Percentiles rank a stretch among this genome's conserved stretches.
phyloP scores from a whole-genome alignment of 2,113 vertebrate genomes.

The Sebastes fasciatus region DNA sequence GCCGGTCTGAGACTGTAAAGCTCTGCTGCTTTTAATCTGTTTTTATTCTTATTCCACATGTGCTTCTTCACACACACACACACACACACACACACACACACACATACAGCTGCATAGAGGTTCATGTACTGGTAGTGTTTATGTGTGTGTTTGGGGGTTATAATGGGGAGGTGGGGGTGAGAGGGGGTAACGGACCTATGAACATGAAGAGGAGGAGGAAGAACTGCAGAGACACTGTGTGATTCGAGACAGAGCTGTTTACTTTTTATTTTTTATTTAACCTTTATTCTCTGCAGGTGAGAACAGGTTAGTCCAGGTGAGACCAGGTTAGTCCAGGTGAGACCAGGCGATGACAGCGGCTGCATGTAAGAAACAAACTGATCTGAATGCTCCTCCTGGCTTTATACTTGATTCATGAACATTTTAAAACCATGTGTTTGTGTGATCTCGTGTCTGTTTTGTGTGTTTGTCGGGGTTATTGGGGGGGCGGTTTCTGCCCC shows the following conservation, averaged over 20 bases:
- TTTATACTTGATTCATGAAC: slow-evolving; percentile 72
- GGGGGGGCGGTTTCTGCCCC: neutral
- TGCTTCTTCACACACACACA: neutral
- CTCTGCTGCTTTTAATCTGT: too few species aligned
- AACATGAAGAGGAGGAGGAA: neutral
- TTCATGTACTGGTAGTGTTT: slow-evolving; percentile 9
- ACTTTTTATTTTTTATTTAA: slow-evolving; percentile 22
- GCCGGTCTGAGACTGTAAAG: too few species aligned
- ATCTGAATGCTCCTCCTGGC: slow-evolving; percentile 71
- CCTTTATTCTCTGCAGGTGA: slow-evolving; percentile 13
- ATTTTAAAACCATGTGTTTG: slow-evolving; percentile 36
- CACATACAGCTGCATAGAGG: neutral
- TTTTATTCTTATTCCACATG: too few species aligned
- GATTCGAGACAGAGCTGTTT: slow-evolving; percentile 13
- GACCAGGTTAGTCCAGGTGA: too few species aligned
- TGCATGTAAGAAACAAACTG: slow-evolving; percentile 42
- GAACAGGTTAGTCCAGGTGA: neutral
- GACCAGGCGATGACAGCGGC: neutral
- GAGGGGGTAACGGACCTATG: slow-evolving; percentile 35
- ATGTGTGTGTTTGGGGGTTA: neutral
- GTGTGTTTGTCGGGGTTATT: neutral
- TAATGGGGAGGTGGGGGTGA: too few species aligned
- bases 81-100: too few species aligned
- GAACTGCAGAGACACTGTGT: too few species aligned
- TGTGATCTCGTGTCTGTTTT: neutral